Percentiles rank a stretch among this genome's conserved stretches.
Conservation (phyloP, 1,140 invertebrate species). For the Macrobrachium rosenbergii region DNA sequence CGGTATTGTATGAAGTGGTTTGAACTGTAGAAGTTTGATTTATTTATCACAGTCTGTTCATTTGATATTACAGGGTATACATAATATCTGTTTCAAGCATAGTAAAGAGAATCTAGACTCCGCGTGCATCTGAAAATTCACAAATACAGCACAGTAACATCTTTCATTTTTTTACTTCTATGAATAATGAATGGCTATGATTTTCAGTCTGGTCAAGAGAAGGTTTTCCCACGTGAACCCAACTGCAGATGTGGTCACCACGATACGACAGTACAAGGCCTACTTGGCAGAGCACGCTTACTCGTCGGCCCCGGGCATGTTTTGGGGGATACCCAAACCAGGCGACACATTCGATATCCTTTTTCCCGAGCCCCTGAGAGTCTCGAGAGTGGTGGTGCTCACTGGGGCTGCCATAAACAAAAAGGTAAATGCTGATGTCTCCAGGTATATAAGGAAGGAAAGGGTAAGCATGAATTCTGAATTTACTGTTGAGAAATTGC, state of each 20-base stretch:
- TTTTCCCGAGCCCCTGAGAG: conserved; percentile 51
- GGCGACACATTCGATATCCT: conserved; percentile 65
- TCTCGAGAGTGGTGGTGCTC: conserved; percentile 56
- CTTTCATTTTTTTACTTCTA: neutral
- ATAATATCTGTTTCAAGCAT: too few relatives aligned
- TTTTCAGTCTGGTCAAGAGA: conserved; percentile 57
- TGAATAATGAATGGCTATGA: neutral
- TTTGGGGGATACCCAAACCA: conserved; percentile 65
- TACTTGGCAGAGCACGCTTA: conserved; percentile 64
- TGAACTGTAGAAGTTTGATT: too few relatives aligned
- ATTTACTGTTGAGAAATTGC: neutral
- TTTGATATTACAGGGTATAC: too few relatives aligned
- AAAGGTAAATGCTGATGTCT: conserved; percentile 32
- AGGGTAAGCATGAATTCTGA: neutral
- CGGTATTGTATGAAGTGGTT: too few relatives aligned
- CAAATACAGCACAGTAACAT: too few relatives aligned
- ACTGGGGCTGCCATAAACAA: conserved; percentile 62
- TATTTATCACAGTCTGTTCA: too few relatives aligned
- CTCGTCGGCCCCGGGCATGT: conserved; percentile 66
- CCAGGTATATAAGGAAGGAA: neutral
- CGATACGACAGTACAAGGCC: conserved; percentile 64
- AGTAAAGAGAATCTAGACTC: too few relatives aligned
- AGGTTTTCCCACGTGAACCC: conserved; percentile 66
- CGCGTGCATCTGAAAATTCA: too few relatives aligned
- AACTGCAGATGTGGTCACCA: conserved; percentile 65